These are phyloP conservation scores for Blastobasis lacticolella DNA, from an alignment of 2,888 invertebrate species.

Conservation along the genomic window DNA sequence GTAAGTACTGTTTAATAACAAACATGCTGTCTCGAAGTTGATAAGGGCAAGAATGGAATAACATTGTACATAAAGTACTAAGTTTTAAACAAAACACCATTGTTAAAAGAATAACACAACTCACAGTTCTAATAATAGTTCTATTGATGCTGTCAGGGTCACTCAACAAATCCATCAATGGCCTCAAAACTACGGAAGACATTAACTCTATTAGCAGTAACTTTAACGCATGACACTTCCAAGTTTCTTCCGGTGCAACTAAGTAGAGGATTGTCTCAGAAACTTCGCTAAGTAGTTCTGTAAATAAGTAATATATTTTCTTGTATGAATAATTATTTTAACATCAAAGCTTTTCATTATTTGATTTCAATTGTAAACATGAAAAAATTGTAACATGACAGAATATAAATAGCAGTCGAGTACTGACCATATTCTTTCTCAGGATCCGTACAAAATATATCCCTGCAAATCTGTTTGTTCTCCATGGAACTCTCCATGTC, in stretches of 20 bases:
- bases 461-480: conserved; percentile 83
- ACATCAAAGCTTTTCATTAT: too few relatives aligned
- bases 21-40: too few relatives aligned
- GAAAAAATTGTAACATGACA: too few relatives aligned
- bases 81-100: too few relatives aligned
- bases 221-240: conserved; percentile 86
- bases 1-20: too few relatives aligned
- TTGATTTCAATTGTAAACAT: too few relatives aligned
- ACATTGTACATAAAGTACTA: too few relatives aligned
- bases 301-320: neutral
- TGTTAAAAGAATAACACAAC: conserved; percentile 27
- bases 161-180: conserved; percentile 81
- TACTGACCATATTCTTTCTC: conserved; percentile 76
- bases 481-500: conserved; percentile 92
- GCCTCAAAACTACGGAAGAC: conserved; percentile 82
- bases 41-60: too few relatives aligned
- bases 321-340: too few relatives aligned
- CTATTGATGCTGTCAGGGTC: conserved; percentile 96
- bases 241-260: conserved; percentile 87
- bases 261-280: conserved; percentile 88
- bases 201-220: conserved; percentile 82
- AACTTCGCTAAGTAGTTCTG: conserved; percentile 78
- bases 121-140: conserved; percentile 89
- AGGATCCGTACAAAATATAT: conserved; percentile 83
- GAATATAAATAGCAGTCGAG: too few relatives aligned